A percentile compares a stretch with the other conserved stretches of the same genome.
Conservation (phyloP, 2,797 vertebrate species). For the Amblyraja radiata region DNA sequence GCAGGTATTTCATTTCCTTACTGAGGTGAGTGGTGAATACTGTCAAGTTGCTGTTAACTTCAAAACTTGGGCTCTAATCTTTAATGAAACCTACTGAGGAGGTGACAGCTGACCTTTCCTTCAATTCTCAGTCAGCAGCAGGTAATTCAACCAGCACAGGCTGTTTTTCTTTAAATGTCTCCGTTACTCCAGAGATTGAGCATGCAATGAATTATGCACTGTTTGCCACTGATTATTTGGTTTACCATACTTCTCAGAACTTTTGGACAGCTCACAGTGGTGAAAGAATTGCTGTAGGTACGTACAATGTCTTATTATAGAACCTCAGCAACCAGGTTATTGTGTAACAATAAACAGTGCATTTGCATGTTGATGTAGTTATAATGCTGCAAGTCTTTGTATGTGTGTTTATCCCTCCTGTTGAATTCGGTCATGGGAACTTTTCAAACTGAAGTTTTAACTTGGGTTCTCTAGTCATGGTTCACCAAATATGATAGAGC, state of each 20-base stretch:
- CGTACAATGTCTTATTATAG: background rate
- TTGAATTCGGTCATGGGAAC: background rate
- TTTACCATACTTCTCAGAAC: background rate
- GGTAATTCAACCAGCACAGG: background rate
- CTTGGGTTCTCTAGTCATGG: no score
- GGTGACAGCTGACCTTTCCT: background rate
- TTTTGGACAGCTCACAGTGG: background rate
- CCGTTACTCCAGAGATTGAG: background rate
- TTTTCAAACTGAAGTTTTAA: background rate
- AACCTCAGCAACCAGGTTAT: background rate
- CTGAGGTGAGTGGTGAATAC: no score
- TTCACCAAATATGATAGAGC: no score
- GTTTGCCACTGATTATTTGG: slow-evolving; percentile 13
- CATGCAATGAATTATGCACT: background rate
- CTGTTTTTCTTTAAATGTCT: background rate
- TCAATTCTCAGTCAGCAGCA: background rate
- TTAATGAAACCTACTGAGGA: background rate
- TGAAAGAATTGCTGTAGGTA: background rate
- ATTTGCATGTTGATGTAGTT: background rate
- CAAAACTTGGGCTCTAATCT: background rate
- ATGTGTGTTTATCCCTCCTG: background rate
- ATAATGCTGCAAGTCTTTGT: background rate
- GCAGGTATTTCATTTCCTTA: no score
- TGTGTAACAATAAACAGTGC: background rate
- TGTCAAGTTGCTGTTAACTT: no score